These are phyloP conservation scores for Autographa pulchrina DNA, from an alignment of 2,888 invertebrate genomes.

Conservation along the genomic window DNA sequence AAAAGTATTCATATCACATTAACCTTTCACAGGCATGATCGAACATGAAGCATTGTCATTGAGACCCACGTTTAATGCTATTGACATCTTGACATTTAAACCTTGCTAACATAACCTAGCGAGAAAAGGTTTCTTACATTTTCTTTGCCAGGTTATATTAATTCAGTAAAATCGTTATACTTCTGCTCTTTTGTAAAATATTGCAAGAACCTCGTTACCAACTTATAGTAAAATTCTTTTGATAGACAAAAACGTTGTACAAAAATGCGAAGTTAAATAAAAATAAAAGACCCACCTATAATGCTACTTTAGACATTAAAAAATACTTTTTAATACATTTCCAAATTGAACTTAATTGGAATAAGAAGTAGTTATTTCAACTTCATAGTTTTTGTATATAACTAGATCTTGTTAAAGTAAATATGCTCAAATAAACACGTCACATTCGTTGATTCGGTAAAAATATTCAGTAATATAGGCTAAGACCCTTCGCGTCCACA, in stretches of 20 bases:
- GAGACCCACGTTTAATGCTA: background rate
- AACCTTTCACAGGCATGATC: background rate
- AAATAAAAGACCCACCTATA: too few relatives aligned
- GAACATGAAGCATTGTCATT: background rate
- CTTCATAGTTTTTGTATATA: too few relatives aligned
- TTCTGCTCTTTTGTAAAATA: too few relatives aligned
- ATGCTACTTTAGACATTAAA: too few relatives aligned
- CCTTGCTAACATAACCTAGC: conserved; percentile 2
- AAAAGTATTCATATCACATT: background rate
- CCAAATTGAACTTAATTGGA: too few relatives aligned
- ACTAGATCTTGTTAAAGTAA: background rate
- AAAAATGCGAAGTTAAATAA: too few relatives aligned
- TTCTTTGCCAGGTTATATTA: background rate
- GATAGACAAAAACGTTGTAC: too few relatives aligned
- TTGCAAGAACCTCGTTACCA: too few relatives aligned
- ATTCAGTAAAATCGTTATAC: background rate
- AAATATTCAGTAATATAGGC: conserved; percentile 60
- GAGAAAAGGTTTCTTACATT: background rate
- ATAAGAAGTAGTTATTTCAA: too few relatives aligned
- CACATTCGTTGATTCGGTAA: conserved; percentile 28
- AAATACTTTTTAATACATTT: too few relatives aligned
- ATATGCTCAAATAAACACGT: background rate
- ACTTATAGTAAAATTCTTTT: too few relatives aligned
- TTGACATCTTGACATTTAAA: conserved; percentile 2
- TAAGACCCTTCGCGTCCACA: conserved; percentile 34